These are phyloP conservation scores for Artemia sp. DNA, from an alignment of 2,888 invertebrate genomes.

Conservation along the genomic window DNA sequence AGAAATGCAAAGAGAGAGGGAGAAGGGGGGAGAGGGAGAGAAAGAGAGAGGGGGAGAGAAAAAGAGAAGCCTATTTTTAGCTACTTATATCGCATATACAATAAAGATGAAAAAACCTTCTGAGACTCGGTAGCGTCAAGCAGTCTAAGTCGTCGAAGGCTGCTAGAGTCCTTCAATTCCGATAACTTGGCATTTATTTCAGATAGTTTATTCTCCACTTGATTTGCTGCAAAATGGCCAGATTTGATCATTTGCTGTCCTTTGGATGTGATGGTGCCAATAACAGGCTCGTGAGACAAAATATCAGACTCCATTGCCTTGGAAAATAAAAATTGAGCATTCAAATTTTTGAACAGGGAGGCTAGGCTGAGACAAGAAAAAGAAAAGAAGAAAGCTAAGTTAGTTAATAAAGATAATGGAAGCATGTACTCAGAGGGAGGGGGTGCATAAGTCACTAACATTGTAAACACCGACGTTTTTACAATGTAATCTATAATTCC, in stretches of 20 bases:
- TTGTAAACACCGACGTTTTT: too few relatives aligned
- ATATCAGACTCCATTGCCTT: conserved; percentile 69
- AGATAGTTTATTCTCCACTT: conserved; percentile 49
- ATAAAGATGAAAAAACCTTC: conserved; percentile 38
- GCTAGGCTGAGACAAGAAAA: too few relatives aligned
- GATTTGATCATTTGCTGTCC: conserved; percentile 61
- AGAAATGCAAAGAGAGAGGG: neutral
- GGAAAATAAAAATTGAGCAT: conserved; percentile 19
- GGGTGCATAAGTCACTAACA: too few relatives aligned
- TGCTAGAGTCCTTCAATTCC: conserved; percentile 52
- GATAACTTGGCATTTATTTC: conserved; percentile 51
- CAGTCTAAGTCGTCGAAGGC: conserved; percentile 50
- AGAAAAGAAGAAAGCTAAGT: too few relatives aligned
- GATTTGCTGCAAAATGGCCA: conserved; percentile 63
- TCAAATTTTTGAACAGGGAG: too few relatives aligned
- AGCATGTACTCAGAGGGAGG: too few relatives aligned
- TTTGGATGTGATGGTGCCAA: conserved; percentile 51
- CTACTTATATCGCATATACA: neutral
- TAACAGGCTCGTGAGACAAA: conserved; percentile 64
- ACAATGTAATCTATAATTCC: too few relatives aligned
- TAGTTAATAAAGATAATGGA: too few relatives aligned
- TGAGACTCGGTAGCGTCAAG: conserved; percentile 67
- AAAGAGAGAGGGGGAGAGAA: conserved; percentile 9
- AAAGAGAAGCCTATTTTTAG: neutral
- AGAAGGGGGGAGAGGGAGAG: neutral